A percentile compares a stretch with the other conserved stretches of the same genome.
Evolutionary conservation across 2,797 vertebrate genomes (phyloP).

Genomic region (Champsocephalus gunnari): DNA sequence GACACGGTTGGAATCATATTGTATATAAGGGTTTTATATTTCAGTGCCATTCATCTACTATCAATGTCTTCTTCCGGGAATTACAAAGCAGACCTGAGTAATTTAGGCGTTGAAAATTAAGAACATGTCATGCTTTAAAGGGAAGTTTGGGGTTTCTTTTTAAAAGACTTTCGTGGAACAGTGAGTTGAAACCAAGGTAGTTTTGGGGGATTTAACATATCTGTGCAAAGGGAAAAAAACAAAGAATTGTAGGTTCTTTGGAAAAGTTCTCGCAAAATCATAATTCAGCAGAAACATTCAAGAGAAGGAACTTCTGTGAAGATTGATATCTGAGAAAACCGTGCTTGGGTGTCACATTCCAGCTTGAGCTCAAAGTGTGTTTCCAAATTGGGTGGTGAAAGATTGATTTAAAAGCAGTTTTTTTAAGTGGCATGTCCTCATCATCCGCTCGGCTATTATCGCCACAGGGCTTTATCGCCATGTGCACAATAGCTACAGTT

Average conservation of each 20-base stretch:
- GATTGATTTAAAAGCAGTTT: no score
- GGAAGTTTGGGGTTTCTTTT: neutral
- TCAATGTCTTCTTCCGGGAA: neutral
- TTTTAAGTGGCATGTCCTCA: no score
- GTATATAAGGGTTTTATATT: neutral
- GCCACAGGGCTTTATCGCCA: no score
- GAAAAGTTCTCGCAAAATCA: neutral
- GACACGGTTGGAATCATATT: no score
- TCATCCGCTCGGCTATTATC: no score
- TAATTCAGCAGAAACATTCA: neutral
- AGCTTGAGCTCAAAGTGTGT: no score
- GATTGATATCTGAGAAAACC: no score
- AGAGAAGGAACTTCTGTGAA: no score
- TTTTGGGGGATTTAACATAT: slow-evolving; percentile 2
- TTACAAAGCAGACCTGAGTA: neutral
- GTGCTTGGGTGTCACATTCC: no score
- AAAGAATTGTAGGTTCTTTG: neutral
- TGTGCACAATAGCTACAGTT: no score
- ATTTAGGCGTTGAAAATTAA: neutral
- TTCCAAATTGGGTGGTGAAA: no score
- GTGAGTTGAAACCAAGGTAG: no score
- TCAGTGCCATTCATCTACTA: neutral
- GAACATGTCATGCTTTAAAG: neutral
- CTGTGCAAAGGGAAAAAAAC: neutral
- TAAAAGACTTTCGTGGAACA: slow-evolving; percentile 8